Evolutionary conservation across 2,113 vertebrate genomes (phyloP).

Genomic region (Hoplias malabaricus): DNA sequence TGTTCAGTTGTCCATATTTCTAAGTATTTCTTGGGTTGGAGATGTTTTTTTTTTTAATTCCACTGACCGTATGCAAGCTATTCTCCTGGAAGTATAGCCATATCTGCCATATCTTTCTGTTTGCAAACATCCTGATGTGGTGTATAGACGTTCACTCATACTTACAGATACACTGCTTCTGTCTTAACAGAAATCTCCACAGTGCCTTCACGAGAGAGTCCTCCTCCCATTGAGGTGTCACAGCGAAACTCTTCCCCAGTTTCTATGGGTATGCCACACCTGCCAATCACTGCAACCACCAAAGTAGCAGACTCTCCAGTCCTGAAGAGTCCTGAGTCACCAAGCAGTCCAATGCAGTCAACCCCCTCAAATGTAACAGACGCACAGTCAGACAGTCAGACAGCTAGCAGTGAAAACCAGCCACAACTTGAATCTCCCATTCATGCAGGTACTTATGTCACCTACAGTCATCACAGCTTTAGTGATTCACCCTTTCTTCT

Average conservation of each 20-base stretch:
- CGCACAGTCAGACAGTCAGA: conserved; percentile 51
- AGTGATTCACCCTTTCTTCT: background rate
- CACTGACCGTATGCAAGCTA: too few species aligned
- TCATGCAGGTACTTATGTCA: conserved; percentile 69
- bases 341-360: conserved; percentile 61
- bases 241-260: conserved; percentile 77
- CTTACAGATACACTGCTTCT: background rate
- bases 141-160: too few species aligned
- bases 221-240: conserved; percentile 54
- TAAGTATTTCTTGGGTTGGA: background rate
- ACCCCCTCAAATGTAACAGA: conserved; percentile 53
- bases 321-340: conserved; percentile 59
- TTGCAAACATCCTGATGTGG: too few species aligned
- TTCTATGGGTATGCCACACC: conserved; percentile 81
- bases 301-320: conserved; percentile 73
- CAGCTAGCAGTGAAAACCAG: conserved; percentile 57
- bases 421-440: conserved; percentile 66
- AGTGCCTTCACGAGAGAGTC: conserved; percentile 60
- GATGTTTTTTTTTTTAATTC: background rate
- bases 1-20: background rate
- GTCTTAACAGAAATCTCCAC: conserved; percentile 58
- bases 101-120: too few species aligned
- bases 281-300: conserved; percentile 88
- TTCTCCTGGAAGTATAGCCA: too few species aligned
- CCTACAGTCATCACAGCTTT: background rate